phyloP scores from a whole-genome alignment of 2,888 invertebrate species.

The Amblyjoppa fuscipennis region DNA sequence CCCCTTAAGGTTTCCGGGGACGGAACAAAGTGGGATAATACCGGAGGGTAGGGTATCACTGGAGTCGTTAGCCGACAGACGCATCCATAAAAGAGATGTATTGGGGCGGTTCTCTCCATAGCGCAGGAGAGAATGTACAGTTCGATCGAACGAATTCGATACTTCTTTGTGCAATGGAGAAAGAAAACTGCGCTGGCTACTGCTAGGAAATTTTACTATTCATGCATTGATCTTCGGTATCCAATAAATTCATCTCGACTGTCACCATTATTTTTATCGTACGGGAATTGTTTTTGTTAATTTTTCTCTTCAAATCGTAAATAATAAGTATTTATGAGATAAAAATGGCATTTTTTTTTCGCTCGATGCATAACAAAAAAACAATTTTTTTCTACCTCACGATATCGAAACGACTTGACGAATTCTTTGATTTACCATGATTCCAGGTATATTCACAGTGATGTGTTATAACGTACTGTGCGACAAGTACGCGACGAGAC shows the following conservation, averaged over 20 bases:
- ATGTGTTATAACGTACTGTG: slow-evolving; percentile 99
- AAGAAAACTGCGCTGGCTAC: neutral
- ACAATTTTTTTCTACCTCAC: neutral
- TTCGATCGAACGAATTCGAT: neutral
- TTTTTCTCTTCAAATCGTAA: no score
- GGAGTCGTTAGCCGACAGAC: slow-evolving; percentile 40
- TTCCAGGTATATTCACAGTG: slow-evolving; percentile 97
- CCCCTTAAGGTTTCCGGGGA: slow-evolving; percentile 31
- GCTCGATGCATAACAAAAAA: no score
- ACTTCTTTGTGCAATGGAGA: neutral
- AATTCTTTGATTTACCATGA: slow-evolving; percentile 72
- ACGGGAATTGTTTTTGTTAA: no score
- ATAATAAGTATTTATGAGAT: no score
- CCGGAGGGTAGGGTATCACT: slow-evolving; percentile 22
- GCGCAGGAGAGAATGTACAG: neutral
- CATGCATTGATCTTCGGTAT: no score
- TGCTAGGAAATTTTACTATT: neutral
- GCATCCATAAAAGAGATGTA: slow-evolving; percentile 36
- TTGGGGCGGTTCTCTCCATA: neutral
- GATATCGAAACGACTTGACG: neutral
- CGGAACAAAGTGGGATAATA: slow-evolving; percentile 28
- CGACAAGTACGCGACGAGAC: slow-evolving; percentile 99
- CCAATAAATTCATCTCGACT: no score
- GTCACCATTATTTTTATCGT: no score
- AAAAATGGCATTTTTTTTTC: no score